Evolutionary conservation across 2,797 vertebrate species (phyloP).

Genomic region (Eurystomus glaucurus): DNA sequence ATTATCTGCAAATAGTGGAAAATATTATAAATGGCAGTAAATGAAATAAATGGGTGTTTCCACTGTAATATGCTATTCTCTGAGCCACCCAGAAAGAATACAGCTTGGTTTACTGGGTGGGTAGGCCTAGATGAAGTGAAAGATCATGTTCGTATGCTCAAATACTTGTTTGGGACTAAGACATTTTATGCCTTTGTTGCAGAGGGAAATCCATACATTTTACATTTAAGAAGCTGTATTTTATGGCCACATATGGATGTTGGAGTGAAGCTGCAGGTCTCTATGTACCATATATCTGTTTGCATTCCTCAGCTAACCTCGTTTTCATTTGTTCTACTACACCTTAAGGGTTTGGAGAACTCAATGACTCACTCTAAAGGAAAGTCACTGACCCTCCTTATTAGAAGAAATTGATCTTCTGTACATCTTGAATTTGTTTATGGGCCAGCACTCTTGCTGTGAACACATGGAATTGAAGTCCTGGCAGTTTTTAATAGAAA

Average conservation of each 20-base stretch:
- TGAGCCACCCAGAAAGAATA: constrained; percentile 85
- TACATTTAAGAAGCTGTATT: constrained; percentile 15
- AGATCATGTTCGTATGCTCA: constrained; percentile 70
- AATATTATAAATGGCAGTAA: constrained; percentile 88
- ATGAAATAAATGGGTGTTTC: constrained; percentile 88
- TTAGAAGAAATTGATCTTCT: constrained; percentile 60
- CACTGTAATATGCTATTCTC: constrained; percentile 83
- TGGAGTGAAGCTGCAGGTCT: constrained; percentile 17
- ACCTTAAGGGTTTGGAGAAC: constrained; percentile 65
- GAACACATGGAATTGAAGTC: constrained; percentile 21
- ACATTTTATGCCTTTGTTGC: constrained; percentile 73
- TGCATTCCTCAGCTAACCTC: constrained; percentile 56
- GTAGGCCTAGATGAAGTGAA: constrained; percentile 77
- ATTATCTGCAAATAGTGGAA: constrained; percentile 87
- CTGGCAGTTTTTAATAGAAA: not conserved
- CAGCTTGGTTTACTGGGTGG: constrained; percentile 80
- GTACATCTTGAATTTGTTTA: constrained; percentile 67
- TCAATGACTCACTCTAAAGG: constrained; percentile 37
- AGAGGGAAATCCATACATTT: constrained; percentile 66
- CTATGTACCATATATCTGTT: constrained; percentile 14
- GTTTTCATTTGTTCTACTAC: constrained; percentile 64
- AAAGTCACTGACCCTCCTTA: constrained; percentile 31
- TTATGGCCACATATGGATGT: constrained; percentile 40
- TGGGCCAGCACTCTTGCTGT: not conserved
- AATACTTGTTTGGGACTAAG: constrained; percentile 63